Base-by-base conservation (phyloP, 2,888 invertebrate species). In the Nomada fucata region DNA sequence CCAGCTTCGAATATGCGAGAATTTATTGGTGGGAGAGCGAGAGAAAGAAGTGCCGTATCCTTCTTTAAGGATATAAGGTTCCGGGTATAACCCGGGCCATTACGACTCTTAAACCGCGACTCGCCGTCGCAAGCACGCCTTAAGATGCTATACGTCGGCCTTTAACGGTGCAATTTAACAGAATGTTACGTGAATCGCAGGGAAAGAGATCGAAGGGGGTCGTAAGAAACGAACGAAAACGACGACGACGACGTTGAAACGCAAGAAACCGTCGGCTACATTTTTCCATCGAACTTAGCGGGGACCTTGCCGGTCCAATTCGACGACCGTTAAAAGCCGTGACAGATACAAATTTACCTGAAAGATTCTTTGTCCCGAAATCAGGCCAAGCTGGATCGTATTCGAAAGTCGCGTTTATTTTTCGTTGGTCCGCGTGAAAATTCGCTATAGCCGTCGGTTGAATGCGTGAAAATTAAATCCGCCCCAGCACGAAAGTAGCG, bases 161-260 rank as follows among this genome's bases (percentile, higher is more conserved):
- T 74, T 60, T 64, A 81, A 81, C 64, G 68, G 64, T 79, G 60
- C 73, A 42, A 82, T 82, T 70, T 65, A 36, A 18, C n/a, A 20
- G 73, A 61, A 69, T 20, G 74, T 68, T 60, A 50, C 42, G 55
- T 50, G 53, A 53, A 23, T 57, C 52, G 57, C 3, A 47, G 42
- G 42, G 20, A 52, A 42, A 23, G 50, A 42, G 61, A 57, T 23
- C 20, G 26, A 29, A 44, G 13, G 20, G 4, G 29, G 26, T 36
- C 36, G 7, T 4, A 64, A 42, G 47, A 64, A 52, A 53, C 15
- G 26, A 26, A 57, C 15, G 15, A 55, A 68, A 53, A 67, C 5
- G 47, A 50, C 53, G 20, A 68, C 20, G 18, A 2, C 26, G 26
- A 26, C 26, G 36, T 13, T 20, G 50, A 57, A 55, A 50, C 52